A percentile compares a stretch with the other conserved stretches of the same genome.
Evolutionary conservation across 2,888 invertebrate genomes (phyloP).

Genomic region (Galeruca laticollis): DNA sequence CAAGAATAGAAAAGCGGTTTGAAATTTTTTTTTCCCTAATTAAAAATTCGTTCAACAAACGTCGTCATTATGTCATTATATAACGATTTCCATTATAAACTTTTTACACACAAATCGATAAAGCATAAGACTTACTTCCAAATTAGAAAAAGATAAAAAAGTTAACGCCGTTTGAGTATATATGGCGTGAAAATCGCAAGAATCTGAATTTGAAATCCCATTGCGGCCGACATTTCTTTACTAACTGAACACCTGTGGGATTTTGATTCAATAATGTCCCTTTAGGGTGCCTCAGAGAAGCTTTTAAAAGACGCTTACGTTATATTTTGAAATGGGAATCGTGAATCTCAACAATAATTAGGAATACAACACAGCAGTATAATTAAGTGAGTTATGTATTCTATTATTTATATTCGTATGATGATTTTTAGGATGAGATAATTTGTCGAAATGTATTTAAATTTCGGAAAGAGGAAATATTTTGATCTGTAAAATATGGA

Average conservation of each 20-base stretch:
- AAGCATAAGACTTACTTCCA: neutral
- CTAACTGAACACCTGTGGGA: slow-evolving; percentile 38
- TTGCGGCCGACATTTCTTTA: slow-evolving; percentile 28
- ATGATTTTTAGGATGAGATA: too few species aligned
- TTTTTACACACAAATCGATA: slow-evolving; percentile 22
- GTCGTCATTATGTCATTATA: too few species aligned
- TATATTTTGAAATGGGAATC: neutral
- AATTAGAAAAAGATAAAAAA: slow-evolving; percentile 11
- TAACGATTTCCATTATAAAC: slow-evolving; percentile 20
- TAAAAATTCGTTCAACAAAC: too few species aligned
- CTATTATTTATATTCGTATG: too few species aligned
- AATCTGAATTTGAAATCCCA: slow-evolving; percentile 36
- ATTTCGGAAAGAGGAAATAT: too few species aligned
- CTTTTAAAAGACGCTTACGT: slow-evolving; percentile 17
- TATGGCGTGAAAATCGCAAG: slow-evolving; percentile 36
- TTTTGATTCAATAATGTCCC: slow-evolving; percentile 31
- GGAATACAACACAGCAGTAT: too few species aligned
- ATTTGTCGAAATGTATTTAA: too few species aligned
- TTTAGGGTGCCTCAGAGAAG: slow-evolving; percentile 15
- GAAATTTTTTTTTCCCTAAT: too few species aligned
- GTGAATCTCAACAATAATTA: neutral
- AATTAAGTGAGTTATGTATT: too few species aligned
- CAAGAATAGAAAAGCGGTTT: too few species aligned
- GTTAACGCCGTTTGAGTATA: slow-evolving; percentile 31
- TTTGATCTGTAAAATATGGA: too few species aligned